phyloP scores from a whole-genome alignment of 2,888 invertebrate species.

The Pristionchus japonicus region DNA sequence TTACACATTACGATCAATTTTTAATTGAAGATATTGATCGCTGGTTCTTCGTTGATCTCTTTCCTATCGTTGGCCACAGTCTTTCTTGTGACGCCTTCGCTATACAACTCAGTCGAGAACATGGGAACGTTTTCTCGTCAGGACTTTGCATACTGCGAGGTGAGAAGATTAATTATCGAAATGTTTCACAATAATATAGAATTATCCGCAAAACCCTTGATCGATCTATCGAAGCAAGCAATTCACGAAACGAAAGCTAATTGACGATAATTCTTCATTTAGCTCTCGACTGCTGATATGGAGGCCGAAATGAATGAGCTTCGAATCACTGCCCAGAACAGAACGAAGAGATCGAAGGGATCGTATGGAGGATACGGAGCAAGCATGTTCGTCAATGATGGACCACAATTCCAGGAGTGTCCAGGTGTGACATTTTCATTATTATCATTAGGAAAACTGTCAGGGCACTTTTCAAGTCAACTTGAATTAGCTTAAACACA shows the following conservation, averaged over 20 bases:
- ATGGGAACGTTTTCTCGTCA: conserved; percentile 66
- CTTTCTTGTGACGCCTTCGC: conserved; percentile 70
- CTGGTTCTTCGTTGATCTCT: conserved; percentile 63
- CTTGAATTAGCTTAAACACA: too few relatives aligned
- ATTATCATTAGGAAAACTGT: too few relatives aligned
- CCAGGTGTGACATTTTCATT: conserved; percentile 58
- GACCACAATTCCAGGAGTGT: conserved; percentile 74
- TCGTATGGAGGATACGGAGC: conserved; percentile 52
- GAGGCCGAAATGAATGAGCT: conserved; percentile 67
- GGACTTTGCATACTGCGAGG: conserved; percentile 74
- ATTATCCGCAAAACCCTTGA: not conserved
- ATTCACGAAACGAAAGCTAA: not conserved
- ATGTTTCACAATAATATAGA: not conserved
- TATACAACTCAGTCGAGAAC: conserved; percentile 74
- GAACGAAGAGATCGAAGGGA: conserved; percentile 42
- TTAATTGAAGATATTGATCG: conserved; percentile 63
- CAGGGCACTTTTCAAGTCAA: too few relatives aligned
- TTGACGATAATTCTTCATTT: conserved; percentile 48
- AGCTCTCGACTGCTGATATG: conserved; percentile 67
- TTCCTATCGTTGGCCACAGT: conserved; percentile 66
- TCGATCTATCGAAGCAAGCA: too few relatives aligned
- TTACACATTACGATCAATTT: not conserved
- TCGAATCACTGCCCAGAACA: conserved; percentile 52
- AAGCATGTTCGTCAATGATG: conserved; percentile 66
- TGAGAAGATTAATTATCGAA: conserved; percentile 51